Conservation (phyloP, 1,140 invertebrate species). For the Heliconius melpomene region DNA sequence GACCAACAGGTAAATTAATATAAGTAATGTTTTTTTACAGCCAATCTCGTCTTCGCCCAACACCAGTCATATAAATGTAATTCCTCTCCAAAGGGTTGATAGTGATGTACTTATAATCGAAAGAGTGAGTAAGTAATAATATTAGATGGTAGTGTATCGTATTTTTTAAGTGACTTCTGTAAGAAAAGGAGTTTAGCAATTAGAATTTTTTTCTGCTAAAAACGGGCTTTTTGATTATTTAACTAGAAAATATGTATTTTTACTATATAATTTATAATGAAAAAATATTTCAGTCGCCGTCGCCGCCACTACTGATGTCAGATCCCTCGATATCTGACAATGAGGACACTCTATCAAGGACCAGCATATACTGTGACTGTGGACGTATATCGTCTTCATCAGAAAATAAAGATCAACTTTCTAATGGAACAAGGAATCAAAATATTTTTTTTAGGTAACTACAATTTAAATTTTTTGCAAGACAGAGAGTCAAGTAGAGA, state of each 20-base stretch:
- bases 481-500: background rate
- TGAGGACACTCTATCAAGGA: background rate
- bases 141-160: background rate
- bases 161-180: too few relatives aligned
- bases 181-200: background rate
- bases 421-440: background rate
- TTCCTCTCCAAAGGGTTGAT: background rate
- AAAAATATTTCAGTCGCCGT: constrained; percentile 30
- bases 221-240: background rate
- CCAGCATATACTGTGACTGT: background rate
- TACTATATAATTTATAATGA: background rate
- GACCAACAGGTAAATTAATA: background rate
- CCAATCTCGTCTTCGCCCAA: background rate
- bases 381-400: background rate
- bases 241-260: background rate
- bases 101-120: constrained; percentile 48
- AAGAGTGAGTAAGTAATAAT: constrained; percentile 40
- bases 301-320: constrained; percentile 41
- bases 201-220: background rate
- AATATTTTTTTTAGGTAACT: background rate
- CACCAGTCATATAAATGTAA: background rate
- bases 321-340: constrained; percentile 31
- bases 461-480: background rate
- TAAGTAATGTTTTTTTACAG: background rate
- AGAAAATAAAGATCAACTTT: background rate